Evolutionary conservation across 2,113 vertebrate species (phyloP), one percentile per base, ranked within the genome.

Genomic region (Tympanuchus pallidicinctus): DNA sequence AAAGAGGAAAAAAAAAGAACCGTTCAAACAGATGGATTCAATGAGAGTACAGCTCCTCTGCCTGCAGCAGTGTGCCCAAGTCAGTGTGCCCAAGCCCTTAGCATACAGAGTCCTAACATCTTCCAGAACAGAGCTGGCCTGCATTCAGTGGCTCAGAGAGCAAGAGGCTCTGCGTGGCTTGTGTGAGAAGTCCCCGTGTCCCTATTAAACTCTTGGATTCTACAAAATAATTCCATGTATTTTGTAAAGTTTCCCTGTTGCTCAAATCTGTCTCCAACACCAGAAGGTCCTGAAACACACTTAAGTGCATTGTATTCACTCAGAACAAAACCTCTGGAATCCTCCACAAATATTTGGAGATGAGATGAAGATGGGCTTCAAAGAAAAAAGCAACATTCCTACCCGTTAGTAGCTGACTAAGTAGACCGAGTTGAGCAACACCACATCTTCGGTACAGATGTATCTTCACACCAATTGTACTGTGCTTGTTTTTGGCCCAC

Each of bases 321-420:
- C 27, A 78, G 73, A 92, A 95, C 70, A 84, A 86, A 91, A 56
- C 59, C 72, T 82, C 90, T 88, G 78, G 78, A 95, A 91, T 67
- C 64, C 69, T 89, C 47, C 82, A 87, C 76, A 90, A 90, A 92
- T 96, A 96, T 89, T 70, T 89, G 73, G 77, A 83, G 79, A 94
- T 94, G 82, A 76, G 79, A 86, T 79, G 93, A 89, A 88, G 81
- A 74, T 67, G 75, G 72, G 86, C 71, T 95, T 94, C 90, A 94
- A 91, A 95, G 73, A 86, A 82, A 94, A 94, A 93, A 84, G 60
- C 82, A 82, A 91, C 75, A 61, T 75, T 93, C 34, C 85, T 82
- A 40, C 71, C 40, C 83, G 86, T 96, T 92, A 75, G 73, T 56
- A 69, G 83, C 77, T 80, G 56, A 43, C 50, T 90, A 78, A 87